These are phyloP conservation scores for Metallyticus violacea DNA, from an alignment of 2,888 invertebrate species.

Conservation along the genomic window DNA sequence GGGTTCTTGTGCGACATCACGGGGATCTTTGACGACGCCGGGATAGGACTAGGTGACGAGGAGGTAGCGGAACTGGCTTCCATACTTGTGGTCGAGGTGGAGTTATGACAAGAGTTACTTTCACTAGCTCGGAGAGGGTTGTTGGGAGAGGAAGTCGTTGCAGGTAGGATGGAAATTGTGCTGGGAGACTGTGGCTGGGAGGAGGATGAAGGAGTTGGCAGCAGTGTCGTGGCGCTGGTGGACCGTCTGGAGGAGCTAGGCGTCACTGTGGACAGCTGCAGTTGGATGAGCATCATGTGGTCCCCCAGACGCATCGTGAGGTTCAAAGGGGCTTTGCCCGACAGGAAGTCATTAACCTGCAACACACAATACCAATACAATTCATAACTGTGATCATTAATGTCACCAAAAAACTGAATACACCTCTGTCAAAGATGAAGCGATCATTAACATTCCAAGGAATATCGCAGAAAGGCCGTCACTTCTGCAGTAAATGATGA, in stretches of 20 bases:
- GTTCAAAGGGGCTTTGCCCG: constrained; percentile 90
- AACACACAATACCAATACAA: constrained; percentile 29
- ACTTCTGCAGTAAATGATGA: too few relatives aligned
- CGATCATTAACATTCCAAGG: too few relatives aligned
- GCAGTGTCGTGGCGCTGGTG: constrained; percentile 41
- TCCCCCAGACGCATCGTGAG: constrained; percentile 93
- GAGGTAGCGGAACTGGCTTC: not conserved
- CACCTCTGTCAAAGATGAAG: too few relatives aligned
- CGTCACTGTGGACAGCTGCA: constrained; percentile 86
- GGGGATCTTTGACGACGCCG: not conserved
- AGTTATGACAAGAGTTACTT: constrained; percentile 32
- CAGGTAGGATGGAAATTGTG: not conserved
- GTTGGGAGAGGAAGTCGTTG: constrained; percentile 17
- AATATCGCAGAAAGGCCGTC: too few relatives aligned
- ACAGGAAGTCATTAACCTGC: constrained; percentile 89
- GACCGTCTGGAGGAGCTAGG: constrained; percentile 48
- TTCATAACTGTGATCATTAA: too few relatives aligned
- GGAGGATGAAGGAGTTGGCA: constrained; percentile 33
- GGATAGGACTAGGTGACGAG: not conserved
- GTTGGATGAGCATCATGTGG: constrained; percentile 96
- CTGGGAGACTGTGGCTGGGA: constrained; percentile 11
- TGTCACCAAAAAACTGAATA: too few relatives aligned
- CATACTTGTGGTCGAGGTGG: constrained; percentile 41
- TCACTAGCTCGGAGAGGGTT: not conserved
- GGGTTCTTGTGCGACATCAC: not conserved